A percentile compares a stretch with the other conserved stretches of the same genome.
These are phyloP conservation scores for Seira musarum DNA, from an alignment of 2,888 invertebrate genomes.

Conservation along the genomic window DNA sequence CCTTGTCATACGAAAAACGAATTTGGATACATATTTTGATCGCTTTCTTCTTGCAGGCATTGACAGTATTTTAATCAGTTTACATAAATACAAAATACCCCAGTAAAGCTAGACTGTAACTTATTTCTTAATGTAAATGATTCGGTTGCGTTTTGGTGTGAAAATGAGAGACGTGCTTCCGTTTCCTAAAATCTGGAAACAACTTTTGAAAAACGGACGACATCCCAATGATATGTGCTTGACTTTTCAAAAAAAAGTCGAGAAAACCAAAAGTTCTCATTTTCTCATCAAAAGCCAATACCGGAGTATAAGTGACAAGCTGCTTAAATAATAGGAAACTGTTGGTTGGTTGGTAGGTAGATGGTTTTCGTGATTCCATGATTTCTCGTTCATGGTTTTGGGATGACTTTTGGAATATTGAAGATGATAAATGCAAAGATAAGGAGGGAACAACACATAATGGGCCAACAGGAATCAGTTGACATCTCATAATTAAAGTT, in stretches of 20 bases:
- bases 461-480: constrained; percentile 25
- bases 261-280: constrained; percentile 2
- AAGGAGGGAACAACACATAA: constrained; percentile 20
- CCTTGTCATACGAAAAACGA: too few species aligned
- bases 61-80: too few species aligned
- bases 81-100: too few species aligned
- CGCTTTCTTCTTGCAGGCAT: too few species aligned
- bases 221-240: not conserved
- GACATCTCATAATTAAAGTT: constrained; percentile 47
- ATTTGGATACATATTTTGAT: too few species aligned
- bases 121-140: too few species aligned
- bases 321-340: too few species aligned
- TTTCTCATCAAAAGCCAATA: constrained; percentile 14
- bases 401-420: constrained; percentile 45
- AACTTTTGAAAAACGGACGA: constrained; percentile 32
- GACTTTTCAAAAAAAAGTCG: not conserved
- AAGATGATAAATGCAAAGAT: constrained; percentile 24
- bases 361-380: too few species aligned
- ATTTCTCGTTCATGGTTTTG: constrained; percentile 10
- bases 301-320: not conserved
- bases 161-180: constrained; percentile 51
- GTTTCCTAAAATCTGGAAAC: constrained; percentile 59
- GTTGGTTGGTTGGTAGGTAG: too few species aligned
- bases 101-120: too few species aligned
- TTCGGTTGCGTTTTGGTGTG: too few species aligned